Base-by-base conservation (phyloP, 2,888 invertebrate species). In the Cheiracanthium punctorium region DNA sequence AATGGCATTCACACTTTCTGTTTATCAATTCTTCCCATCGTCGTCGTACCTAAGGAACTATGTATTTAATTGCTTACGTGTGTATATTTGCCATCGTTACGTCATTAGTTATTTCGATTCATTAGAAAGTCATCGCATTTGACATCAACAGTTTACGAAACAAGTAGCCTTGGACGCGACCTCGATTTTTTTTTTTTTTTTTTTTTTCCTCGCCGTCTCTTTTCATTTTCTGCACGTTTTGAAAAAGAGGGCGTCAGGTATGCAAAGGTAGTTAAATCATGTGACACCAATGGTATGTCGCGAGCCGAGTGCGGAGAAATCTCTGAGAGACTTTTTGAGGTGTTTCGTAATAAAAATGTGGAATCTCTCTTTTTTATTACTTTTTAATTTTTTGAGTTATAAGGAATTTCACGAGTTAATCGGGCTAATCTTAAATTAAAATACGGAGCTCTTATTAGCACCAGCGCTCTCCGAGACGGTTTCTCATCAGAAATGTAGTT, bases 241-340 rank as follows among this genome's bases (percentile, higher is more conserved):
- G 33, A 69, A n/a, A 69, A 69, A 24, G 69, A 32, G 69, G 69
- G 69, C n/a, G 37, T n/a, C 58, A 58, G 58, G 58, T 37, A 69
- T 69, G 69, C 69, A 69, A 69, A 69, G 69, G 69, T 69, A 69
- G 37, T 20, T 37, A 30, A n/a, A 29, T 69, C 69, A 69, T 69
- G 69, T 69, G 69, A 69, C 24, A 20, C 58, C 24, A 24, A 58
- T 24, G 12, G 58, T 58, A 58, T 58, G 20, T 24, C 24, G 20
- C 58, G 0, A 24, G 10, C 1, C 24, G 24, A 58, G 24, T 24
- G 17, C 58, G 5, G 1, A 24, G 37, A 37, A 37, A 7, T 37
- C 10, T 37, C 37, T 37, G n/a, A 7, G 37, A 37, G 4, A 37
- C 37, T 37, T 37, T 37, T 37, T 37, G n/a, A n/a, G n/a, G n/a